Evolutionary conservation across 2,113 vertebrate species (phyloP), one percentile per base, ranked within the genome.

Genomic region (Ceuthmochares aereus): DNA sequence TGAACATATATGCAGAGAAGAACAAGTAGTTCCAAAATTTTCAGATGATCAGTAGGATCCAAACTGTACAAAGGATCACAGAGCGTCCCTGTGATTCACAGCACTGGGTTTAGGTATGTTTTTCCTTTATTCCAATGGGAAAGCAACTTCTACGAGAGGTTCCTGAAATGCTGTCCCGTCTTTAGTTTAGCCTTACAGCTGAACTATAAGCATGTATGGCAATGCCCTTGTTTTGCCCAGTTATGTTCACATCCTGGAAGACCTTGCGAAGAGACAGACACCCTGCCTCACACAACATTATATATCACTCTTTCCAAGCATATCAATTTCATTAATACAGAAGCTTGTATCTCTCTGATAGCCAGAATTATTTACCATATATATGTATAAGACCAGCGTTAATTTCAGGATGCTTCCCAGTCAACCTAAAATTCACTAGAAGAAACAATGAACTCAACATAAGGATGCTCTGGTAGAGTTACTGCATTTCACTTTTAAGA

Each of bases 251-350:
- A 25, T 14, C 72, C 72, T 45, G 32, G 10, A 67, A 67, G n/a
- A 9, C 9, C 62, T 22, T 40, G 40, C 12, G 40, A 40, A 40
- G 40, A 40, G 40, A 40, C 54, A 27, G 56, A 27, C 62, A 63
- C 25, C 29, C 47, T 43, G n/a, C 40, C 40, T 32, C 5, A 42
- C 6, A 14, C 27, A 55, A 32, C 36, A 12, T 15, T 16, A 22
- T 0, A 22, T 6, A 5, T 19, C 1, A 3, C 30, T 42, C 60
- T 32, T 72, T 5, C 42, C 49, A 55, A 30, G 9, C 9, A 15
- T 22, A 60, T 26, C 36, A 12, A 1, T 0, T 37, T 20, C 32
- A 47, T 15, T 6, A 30, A 26, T 0, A 8, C 2, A 1, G 1
- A 4, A 58, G 14, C 9, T 3, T 1, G 16, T 47, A 5, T 9